Percentiles rank a stretch among this genome's conserved stretches.
Conservation (phyloP, 2,113 vertebrate genomes). For the Spheniscus mendiculus region DNA sequence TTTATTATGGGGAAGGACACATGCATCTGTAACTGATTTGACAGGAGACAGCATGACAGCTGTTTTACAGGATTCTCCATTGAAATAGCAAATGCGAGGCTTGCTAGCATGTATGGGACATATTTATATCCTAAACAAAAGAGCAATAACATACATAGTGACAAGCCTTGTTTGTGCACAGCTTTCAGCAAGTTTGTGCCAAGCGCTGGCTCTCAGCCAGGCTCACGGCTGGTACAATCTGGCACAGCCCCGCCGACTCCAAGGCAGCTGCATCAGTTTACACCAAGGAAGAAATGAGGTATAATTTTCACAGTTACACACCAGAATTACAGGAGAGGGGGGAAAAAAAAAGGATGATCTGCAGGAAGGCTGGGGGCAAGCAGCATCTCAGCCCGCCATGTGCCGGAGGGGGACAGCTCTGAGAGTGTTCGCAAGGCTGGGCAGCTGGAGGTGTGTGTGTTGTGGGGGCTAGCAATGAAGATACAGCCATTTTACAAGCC, state of each 20-base stretch:
- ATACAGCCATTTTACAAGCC: background rate
- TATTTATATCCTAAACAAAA: slow-evolving; percentile 61
- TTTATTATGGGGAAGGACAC: slow-evolving; percentile 41
- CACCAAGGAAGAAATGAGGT: slow-evolving; percentile 5
- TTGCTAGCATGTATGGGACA: slow-evolving; percentile 30
- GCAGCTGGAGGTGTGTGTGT: background rate
- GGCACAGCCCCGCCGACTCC: background rate
- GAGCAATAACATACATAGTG: slow-evolving; percentile 37
- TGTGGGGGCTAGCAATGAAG: background rate
- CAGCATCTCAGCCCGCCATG: background rate
- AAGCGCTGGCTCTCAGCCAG: slow-evolving; percentile 23
- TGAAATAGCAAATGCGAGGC: slow-evolving; percentile 3
- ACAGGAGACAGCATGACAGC: slow-evolving; percentile 51
- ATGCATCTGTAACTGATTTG: slow-evolving; percentile 37
- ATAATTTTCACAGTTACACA: slow-evolving; percentile 26
- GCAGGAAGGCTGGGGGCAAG: background rate
- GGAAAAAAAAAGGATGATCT: accelerated
- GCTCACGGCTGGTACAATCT: background rate
- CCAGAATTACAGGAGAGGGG: background rate
- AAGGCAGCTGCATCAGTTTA: slow-evolving; percentile 34
- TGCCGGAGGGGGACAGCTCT: background rate
- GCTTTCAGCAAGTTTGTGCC: slow-evolving; percentile 37
- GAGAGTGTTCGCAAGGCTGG: accelerated
- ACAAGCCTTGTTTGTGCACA: slow-evolving; percentile 49
- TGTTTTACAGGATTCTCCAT: slow-evolving; percentile 37